Base-by-base conservation (phyloP, 2,113 vertebrate species). In the Apus apus region DNA sequence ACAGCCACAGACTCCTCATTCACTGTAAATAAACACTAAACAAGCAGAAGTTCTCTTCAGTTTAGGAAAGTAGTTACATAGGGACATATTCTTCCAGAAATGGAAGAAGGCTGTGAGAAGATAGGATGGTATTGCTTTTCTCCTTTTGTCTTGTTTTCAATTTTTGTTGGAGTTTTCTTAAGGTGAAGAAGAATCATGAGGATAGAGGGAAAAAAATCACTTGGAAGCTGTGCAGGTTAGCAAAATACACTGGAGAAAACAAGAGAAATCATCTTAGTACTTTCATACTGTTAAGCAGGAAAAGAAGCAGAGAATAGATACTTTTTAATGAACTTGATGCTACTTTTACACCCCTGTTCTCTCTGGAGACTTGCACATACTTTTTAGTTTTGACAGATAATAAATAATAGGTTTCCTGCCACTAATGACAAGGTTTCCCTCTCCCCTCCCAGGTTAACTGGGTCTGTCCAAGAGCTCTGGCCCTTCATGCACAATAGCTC, bases 391-490 rank as follows among this genome's bases (percentile, higher is more conserved):
- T 87, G 70, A 82, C 64, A 85, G 67, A 90, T 75, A 92, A 90
- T 83, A 94, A 95, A 93, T 45, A 93, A 56, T 12, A 85, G 29
- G 48, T 92, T 94, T 96, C 43, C 70, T 94, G 66, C 58, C 70
- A 81, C 61, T 75, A 85, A 32, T 5, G 60, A 65, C 60, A 51
- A 64, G 22, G 53, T 40, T 75, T 61, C 32, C 61, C 60, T 81
- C 43, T 85, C 60, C 65, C 66, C 92, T 80, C 71, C 76, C 72
- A 92, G 66, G 29, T 84, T 77, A 78, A 58, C 53, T 5, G 70
- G 48, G 34, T 67, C 68, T 73, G 54, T 57, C 71, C 80, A 85
- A 77, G 64, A 43, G 56, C 56, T 46, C 67, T 25, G n/a, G 48
- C 66, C 77, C 45, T 74, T 66, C 1, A 2, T 67, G 84, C 51